Percentiles rank a stretch among this genome's conserved stretches.
These are phyloP conservation scores for Myotis vivesi DNA, from an alignment of 2,797 vertebrate species.

Conservation along the genomic window DNA sequence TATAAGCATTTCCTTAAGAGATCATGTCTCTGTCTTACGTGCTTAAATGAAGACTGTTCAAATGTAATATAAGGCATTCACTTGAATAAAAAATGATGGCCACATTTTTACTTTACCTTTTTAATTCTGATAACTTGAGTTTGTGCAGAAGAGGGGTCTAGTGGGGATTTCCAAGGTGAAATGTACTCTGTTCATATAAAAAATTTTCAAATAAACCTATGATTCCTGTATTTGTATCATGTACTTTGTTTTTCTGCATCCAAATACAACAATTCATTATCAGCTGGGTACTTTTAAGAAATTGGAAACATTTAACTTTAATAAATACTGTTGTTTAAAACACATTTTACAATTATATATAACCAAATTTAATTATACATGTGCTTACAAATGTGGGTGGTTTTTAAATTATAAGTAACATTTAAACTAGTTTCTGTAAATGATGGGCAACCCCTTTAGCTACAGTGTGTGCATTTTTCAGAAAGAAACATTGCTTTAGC, in stretches of 20 bases:
- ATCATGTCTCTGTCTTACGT: neutral
- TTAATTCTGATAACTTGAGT: conserved; percentile 46
- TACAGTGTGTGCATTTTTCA: neutral
- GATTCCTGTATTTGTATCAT: neutral
- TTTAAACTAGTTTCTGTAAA: neutral
- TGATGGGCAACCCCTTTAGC: neutral
- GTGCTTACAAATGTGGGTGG: neutral
- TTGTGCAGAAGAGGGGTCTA: conserved; percentile 32
- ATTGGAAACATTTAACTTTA: neutral
- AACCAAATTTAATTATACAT: conserved; percentile 2
- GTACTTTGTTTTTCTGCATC: neutral
- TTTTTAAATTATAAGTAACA: neutral
- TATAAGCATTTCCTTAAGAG: neutral
- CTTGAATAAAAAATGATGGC: conserved; percentile 19
- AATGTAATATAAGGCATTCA: conserved; percentile 11
- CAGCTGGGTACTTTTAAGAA: neutral
- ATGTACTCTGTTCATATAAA: neutral
- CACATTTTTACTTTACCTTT: conserved; percentile 54
- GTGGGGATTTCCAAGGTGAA: conserved; percentile 60
- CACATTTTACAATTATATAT: neutral
- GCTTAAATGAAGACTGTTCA: neutral
- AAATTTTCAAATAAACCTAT: neutral
- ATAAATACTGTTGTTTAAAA: neutral
- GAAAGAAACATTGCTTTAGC: neutral
- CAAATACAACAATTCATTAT: neutral